Conservation (phyloP, 2,888 invertebrate genomes). For the Amiota mariae region DNA sequence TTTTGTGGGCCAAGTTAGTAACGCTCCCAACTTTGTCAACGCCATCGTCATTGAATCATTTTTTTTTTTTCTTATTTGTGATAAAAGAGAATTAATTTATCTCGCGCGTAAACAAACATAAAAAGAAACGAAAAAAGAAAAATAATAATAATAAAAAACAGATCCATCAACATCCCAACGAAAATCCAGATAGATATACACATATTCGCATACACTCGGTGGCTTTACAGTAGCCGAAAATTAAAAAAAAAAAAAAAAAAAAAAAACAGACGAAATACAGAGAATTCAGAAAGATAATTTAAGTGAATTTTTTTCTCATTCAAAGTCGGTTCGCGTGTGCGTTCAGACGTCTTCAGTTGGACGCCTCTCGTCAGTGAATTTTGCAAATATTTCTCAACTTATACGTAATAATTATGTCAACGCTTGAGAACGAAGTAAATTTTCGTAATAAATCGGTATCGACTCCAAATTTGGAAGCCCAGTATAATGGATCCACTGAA, state of each 20-base stretch:
- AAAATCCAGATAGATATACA: background rate
- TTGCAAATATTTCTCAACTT: background rate
- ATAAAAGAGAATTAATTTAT: slow-evolving; percentile 11
- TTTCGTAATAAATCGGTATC: slow-evolving; percentile 63
- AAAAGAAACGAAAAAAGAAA: background rate
- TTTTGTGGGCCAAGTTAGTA: background rate
- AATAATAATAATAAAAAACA: background rate
- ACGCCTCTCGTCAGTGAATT: background rate
- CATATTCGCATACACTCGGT: no score
- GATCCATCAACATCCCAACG: background rate
- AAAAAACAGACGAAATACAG: no score
- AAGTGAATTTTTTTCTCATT: background rate
- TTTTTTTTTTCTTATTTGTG: no score
- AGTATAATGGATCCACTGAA: slow-evolving; percentile 65
- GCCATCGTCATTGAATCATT: background rate
- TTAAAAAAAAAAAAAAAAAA: no score
- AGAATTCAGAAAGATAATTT: no score
- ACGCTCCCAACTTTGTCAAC: background rate
- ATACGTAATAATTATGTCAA: slow-evolving; percentile 56
- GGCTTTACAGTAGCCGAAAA: no score
- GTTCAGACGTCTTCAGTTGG: background rate
- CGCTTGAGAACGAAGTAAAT: slow-evolving; percentile 59
- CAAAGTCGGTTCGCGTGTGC: slow-evolving; percentile 3
- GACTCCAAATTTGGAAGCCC: slow-evolving; percentile 61
- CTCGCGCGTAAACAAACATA: slow-evolving; percentile 30